Evolutionary conservation across 2,797 vertebrate species (phyloP), one percentile per base, ranked within the genome.

Genomic region (Ara ararauna): DNA sequence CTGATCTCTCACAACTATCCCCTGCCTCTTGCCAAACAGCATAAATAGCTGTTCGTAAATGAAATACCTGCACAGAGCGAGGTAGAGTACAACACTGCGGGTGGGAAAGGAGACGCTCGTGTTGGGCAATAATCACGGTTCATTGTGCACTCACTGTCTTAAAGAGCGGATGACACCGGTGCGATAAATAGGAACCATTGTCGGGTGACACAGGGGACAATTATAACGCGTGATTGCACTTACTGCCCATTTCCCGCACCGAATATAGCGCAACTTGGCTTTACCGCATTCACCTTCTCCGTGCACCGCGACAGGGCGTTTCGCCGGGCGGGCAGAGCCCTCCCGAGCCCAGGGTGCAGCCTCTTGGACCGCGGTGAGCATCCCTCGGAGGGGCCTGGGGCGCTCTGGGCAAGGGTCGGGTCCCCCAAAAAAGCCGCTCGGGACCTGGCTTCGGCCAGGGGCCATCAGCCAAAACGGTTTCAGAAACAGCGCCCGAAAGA

Each of bases 181-280:
- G 73, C 78, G 29, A 58, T 51, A 88, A 27, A 15, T 32, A 83
- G 73, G 50, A 60, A 75, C 87, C 50, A 16, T 1, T 47, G 82
- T 32, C 73, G 86, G 94, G 94, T 85, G 93, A 91, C 91, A 86
- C 77, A 80, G 91, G 56, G 93, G 91, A 87, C 90, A 92, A 91
- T 89, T 80, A 90, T 30, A 67, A 90, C 85, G 80, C 85, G 54
- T 94, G 94, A 12, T 30, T 88, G 91, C 89, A 3, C 70, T 73
- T 32, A 15, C 50, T 21, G 89, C 72, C 56, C 44, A 4, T 85
- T 74, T 72, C 58, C 83, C 80, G 44, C 86, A 72, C 60, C 29
- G 38, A 75, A 32, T 36, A 18, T 7, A 32, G 29, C 2, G 75
- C 61, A 3, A 16, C 32, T 51, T 53, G 4, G 15, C 38, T 54